Conservation (phyloP, 2,888 invertebrate genomes). For the Palloptera scutellata region DNA sequence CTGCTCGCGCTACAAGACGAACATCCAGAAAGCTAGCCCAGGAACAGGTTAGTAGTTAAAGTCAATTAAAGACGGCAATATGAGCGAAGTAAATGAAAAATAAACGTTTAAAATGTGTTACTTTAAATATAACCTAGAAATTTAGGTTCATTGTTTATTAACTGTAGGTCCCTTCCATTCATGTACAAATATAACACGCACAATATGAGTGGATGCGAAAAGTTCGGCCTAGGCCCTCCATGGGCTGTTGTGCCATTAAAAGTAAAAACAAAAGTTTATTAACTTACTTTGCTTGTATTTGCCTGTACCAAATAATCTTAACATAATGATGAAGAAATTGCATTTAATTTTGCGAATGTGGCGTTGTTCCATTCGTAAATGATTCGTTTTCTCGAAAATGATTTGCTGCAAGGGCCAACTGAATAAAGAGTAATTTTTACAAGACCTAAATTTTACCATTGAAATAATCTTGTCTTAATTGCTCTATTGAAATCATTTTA, state of each 20-base stretch:
- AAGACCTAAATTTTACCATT: not conserved
- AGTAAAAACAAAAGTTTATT: too few species aligned
- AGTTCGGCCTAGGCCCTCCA: too few species aligned
- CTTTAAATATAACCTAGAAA: too few species aligned
- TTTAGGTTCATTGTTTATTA: not conserved
- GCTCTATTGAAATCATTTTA: not conserved
- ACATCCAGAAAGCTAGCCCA: constrained; percentile 54
- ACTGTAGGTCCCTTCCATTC: too few species aligned
- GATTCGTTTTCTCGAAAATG: constrained; percentile 55
- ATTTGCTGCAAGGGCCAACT: constrained; percentile 65
- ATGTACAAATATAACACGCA: too few species aligned
- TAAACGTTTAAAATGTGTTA: not conserved
- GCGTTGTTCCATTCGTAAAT: constrained; percentile 66
- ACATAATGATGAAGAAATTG: constrained; percentile 57
- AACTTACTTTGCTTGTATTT: not conserved
- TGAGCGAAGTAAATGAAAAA: too few species aligned
- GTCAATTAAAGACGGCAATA: too few species aligned
- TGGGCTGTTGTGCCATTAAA: too few species aligned
- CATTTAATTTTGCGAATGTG: constrained; percentile 57
- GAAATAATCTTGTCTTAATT: not conserved
- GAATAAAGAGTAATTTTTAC: constrained; percentile 43
- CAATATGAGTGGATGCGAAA: too few species aligned
- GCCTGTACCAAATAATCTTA: constrained; percentile 5
- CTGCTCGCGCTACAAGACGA: constrained; percentile 53
- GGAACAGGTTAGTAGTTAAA: constrained; percentile 59